These are phyloP conservation scores for Cydia amplana DNA, from an alignment of 1,140 invertebrate species.

Conservation along the genomic window DNA sequence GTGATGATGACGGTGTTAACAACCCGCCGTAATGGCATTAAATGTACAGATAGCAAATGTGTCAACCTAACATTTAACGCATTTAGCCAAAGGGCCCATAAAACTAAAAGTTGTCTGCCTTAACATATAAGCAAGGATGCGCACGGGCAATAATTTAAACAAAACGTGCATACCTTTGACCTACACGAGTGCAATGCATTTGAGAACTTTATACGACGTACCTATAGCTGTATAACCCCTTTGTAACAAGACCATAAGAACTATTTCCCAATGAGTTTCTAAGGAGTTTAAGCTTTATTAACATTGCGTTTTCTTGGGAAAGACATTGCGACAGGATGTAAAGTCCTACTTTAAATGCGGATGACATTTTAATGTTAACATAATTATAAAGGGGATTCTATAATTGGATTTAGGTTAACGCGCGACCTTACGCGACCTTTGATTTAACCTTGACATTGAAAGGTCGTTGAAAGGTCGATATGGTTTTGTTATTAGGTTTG, in stretches of 20 bases:
- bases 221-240: not conserved
- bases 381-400: not conserved
- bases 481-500: not conserved
- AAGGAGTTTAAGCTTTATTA: not conserved
- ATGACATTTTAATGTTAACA: constrained; percentile 16
- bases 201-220: not conserved
- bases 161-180: constrained; percentile 58
- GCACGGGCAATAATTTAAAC: constrained; percentile 51
- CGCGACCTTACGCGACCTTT: not conserved
- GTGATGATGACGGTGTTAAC: too few species aligned
- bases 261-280: not conserved
- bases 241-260: not conserved
- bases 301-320: not conserved
- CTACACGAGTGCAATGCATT: constrained; percentile 41
- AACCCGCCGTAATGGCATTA: not conserved
- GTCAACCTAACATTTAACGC: constrained; percentile 20
- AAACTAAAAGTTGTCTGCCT: constrained; percentile 53
- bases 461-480: not conserved
- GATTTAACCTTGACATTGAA: constrained; percentile 9
- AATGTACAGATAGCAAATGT: not conserved
- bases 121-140: constrained; percentile 55
- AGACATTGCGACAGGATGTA: not conserved
- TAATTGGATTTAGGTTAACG: not conserved
- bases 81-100: constrained; percentile 15
- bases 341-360: constrained; percentile 12